These are phyloP conservation scores for Eupithecia insigniata DNA, from an alignment of 2,888 invertebrate species.

Conservation along the genomic window DNA sequence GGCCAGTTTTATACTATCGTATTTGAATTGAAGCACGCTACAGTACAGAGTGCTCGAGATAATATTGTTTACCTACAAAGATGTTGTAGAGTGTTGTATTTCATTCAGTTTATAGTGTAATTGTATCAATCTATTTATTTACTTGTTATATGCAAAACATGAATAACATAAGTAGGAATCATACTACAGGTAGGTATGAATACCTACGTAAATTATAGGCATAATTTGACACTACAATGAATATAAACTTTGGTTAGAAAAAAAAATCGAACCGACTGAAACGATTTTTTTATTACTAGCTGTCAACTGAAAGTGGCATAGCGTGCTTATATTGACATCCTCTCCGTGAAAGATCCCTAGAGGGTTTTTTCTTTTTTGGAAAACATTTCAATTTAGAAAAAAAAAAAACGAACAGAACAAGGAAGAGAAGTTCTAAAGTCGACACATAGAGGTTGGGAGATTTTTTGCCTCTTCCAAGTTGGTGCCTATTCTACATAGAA, in stretches of 20 bases:
- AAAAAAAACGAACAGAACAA: no score
- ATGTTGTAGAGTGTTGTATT: slow-evolving; percentile 20
- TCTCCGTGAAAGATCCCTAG: no score
- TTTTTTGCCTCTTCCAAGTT: background rate
- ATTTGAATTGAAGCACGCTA: slow-evolving; percentile 19
- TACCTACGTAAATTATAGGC: background rate
- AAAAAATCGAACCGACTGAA: background rate
- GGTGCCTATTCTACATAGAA: background rate
- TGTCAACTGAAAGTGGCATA: background rate
- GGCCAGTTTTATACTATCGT: slow-evolving; percentile 41
- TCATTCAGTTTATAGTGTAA: slow-evolving; percentile 25
- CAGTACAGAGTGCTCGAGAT: slow-evolving; percentile 7
- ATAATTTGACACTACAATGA: background rate
- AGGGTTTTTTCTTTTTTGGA: no score
- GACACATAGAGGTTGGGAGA: no score
- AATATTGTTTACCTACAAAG: slow-evolving; percentile 26
- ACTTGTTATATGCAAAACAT: slow-evolving; percentile 3
- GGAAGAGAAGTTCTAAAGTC: no score
- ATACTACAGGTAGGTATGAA: no score
- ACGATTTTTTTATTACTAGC: background rate
- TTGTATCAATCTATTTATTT: slow-evolving; percentile 1
- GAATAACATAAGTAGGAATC: background rate
- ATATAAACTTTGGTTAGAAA: background rate
- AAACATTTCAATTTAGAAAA: no score
- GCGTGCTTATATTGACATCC: no score